Evolutionary conservation across 2,113 vertebrate species (phyloP).

Genomic region (Nicator chloris): DNA sequence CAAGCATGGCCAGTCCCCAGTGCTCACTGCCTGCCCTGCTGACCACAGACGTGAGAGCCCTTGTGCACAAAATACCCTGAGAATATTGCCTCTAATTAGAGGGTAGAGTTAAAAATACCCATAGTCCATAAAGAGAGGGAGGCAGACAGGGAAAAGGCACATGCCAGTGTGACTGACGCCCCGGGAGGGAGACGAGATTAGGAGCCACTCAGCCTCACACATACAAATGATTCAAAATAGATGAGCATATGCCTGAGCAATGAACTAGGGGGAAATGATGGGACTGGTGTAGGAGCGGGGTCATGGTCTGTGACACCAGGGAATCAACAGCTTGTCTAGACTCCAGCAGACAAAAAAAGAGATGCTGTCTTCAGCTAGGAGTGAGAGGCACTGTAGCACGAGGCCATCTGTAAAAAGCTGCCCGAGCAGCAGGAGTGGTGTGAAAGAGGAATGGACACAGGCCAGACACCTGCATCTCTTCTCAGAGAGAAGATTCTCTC

Average conservation of each 20-base stretch:
- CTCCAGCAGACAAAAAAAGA: slow-evolving; percentile 8
- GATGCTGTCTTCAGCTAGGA: neutral
- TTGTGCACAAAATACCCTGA: neutral
- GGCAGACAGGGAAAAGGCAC: slow-evolving; percentile 50
- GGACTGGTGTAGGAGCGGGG: slow-evolving; percentile 12
- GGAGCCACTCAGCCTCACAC: slow-evolving; percentile 22
- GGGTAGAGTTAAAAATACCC: slow-evolving; percentile 64
- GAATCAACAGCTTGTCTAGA: slow-evolving; percentile 50
- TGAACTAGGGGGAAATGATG: neutral
- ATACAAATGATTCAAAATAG: slow-evolving; percentile 25
- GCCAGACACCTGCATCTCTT: neutral
- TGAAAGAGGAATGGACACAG: neutral
- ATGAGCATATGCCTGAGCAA: slow-evolving; percentile 29
- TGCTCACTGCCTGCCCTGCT: neutral
- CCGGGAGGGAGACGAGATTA: slow-evolving; percentile 23
- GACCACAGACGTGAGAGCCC: neutral
- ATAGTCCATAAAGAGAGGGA: slow-evolving; percentile 42
- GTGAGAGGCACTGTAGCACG: neutral
- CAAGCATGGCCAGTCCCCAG: neutral
- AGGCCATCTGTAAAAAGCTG: neutral
- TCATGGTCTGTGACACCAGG: neutral
- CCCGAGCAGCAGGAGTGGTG: neutral
- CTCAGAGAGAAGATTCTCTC: no score
- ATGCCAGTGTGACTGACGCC: slow-evolving; percentile 32
- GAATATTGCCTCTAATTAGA: slow-evolving; percentile 64